phyloP scores from a whole-genome alignment of 2,797 vertebrate genomes.

The Semaprochilodus insignis region DNA sequence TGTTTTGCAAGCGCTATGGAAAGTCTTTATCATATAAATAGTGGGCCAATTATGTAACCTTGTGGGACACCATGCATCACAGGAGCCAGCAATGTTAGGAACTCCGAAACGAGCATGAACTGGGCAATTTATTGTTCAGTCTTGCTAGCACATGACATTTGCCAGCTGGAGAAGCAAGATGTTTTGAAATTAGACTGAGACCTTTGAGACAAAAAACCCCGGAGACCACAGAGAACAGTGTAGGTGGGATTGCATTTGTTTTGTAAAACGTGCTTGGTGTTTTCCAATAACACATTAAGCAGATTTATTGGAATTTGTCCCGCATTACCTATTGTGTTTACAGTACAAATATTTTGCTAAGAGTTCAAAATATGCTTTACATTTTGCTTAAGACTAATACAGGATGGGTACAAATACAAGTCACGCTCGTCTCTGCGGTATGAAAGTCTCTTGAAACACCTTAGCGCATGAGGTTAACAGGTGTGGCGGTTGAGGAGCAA shows the following conservation, averaged over 20 bases:
- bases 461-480: conserved; percentile 43
- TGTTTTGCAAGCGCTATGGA: not conserved
- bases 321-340: not conserved
- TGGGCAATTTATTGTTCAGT: too few species aligned
- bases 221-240: too few species aligned
- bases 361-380: conserved; percentile 4
- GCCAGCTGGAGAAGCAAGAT: not conserved
- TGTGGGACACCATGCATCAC: conserved; percentile 17
- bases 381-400: not conserved
- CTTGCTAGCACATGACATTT: not conserved
- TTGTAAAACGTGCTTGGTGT: too few species aligned
- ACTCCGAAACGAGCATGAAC: not conserved
- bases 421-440: not conserved
- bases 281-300: too few species aligned
- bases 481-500: conserved; percentile 22
- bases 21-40: not conserved
- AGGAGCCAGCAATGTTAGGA: not conserved
- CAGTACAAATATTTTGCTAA: not conserved
- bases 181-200: too few species aligned
- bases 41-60: not conserved
- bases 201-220: too few species aligned
- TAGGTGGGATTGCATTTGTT: too few species aligned
- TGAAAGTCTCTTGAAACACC: conserved; percentile 37
- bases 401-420: not conserved
- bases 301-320: not conserved